Base-by-base conservation (phyloP, 2,797 vertebrate genomes). In the Sandelia bainsii region DNA sequence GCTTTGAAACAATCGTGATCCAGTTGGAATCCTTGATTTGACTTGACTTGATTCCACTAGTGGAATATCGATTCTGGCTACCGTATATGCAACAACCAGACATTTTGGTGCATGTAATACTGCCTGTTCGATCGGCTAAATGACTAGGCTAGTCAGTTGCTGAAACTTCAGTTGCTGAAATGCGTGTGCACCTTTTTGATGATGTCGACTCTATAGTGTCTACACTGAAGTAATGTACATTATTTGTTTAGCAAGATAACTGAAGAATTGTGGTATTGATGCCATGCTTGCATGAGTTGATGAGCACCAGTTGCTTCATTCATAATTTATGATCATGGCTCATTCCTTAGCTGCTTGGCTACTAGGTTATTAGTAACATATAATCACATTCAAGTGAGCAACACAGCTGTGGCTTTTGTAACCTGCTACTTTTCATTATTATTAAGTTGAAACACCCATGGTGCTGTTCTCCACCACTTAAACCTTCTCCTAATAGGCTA, bases 221-320 rank as follows among this genome's bases (percentile, higher is more conserved):
- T n/a, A 14, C 16, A 50, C 16, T 20, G 11, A 34, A 64, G 23
- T 25, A 23, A 49, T 69, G 14, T 5, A 42, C 40, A 42, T 39
- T 32, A 42, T 65, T 59, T 52, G 23, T 23, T 62, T 20, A 42
- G 14, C 22, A 34, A 42, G 19, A 59, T 48, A 25, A 53, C 16
- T 32, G 17, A 64, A 39, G 13, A n/a, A 59, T 52, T 62, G 27
- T 2, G 54, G n/a, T 5, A 58, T n/a, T 57, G 6, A 39, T 60
- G 9, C 42, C 10, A 56, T 37, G 7, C 23, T 34, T 39, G 11
- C 11, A 39, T 58, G 39, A 42, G 20, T 23, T 52, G 48, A 32
- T 69, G 46, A 51, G n/a, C 34, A 69, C 37, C 8, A 22, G 16
- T 22, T 27, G 8, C 40, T n/a, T 46, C 4, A 46, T 45, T 39